phyloP scores from a whole-genome alignment of 2,113 vertebrate genomes.

The Isichthys henryi region DNA sequence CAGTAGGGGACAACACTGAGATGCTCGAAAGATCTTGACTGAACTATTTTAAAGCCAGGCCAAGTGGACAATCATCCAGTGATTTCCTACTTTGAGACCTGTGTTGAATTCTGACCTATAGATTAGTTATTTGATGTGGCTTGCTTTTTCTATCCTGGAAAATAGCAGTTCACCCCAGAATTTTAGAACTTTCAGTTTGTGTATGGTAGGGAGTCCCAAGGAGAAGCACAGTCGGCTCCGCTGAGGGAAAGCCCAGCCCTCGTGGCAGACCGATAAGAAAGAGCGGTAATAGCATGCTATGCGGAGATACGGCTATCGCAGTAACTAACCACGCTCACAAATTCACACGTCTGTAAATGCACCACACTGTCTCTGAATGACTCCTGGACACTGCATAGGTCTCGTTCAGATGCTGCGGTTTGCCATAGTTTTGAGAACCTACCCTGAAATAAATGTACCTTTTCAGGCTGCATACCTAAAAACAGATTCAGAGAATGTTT shows the following conservation, averaged over 20 bases:
- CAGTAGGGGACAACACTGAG: not conserved
- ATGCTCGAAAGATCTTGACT: not conserved
- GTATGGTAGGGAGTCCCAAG: constrained; percentile 20
- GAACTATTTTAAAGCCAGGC: not conserved
- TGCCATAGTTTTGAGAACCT: not conserved
- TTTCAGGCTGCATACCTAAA: not conserved
- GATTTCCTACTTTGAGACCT: not conserved
- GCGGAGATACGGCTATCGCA: constrained; percentile 64
- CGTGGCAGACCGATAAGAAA: constrained; percentile 50
- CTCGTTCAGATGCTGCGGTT: constrained; percentile 46
- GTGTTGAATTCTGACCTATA: not conserved
- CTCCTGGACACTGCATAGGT: constrained; percentile 29
- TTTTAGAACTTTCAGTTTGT: not conserved
- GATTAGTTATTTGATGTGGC: not conserved
- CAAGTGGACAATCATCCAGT: not conserved
- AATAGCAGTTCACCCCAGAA: not conserved
- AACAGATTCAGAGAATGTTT: not conserved
- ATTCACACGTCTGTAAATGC: constrained; percentile 38
- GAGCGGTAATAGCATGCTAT: constrained; percentile 45
- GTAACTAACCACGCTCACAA: constrained; percentile 49
- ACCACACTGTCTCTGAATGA: constrained; percentile 14
- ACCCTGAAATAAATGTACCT: not conserved
- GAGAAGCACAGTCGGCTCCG: constrained; percentile 22
- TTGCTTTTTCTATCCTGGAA: not conserved
- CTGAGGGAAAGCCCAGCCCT: constrained; percentile 43